Conservation (phyloP, 1,140 invertebrate genomes). For the Pomacea maculata region DNA sequence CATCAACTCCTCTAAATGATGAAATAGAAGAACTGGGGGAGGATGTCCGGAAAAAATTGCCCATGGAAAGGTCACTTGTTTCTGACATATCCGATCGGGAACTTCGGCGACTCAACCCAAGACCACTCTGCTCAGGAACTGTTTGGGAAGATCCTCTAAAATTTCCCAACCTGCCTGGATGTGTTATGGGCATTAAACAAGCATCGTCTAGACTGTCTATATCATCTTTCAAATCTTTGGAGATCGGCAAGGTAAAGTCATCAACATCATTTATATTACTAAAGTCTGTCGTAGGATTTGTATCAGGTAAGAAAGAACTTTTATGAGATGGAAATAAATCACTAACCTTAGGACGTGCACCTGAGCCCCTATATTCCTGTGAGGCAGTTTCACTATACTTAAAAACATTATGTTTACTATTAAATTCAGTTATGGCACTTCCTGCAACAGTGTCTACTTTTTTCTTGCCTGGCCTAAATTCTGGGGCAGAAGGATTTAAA, state of each 20-base stretch:
- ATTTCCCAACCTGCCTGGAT: too few species aligned
- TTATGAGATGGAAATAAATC: neutral
- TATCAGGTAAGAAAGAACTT: neutral
- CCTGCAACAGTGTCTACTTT: neutral
- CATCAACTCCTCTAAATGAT: neutral
- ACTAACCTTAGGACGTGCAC: neutral
- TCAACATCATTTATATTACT: neutral
- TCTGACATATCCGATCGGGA: slow-evolving; percentile 48
- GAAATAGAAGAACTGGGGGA: slow-evolving; percentile 20
- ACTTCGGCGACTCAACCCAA: slow-evolving; percentile 42
- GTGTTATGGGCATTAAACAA: too few species aligned
- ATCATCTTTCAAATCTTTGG: too few species aligned
- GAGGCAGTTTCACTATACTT: neutral
- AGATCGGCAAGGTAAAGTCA: too few species aligned
- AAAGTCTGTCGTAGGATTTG: neutral
- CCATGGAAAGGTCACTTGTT: slow-evolving; percentile 14
- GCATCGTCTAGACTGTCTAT: too few species aligned
- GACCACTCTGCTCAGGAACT: too few species aligned
- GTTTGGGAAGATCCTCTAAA: too few species aligned
- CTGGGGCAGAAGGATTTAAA: slow-evolving; percentile 22
- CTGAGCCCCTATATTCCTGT: neutral
- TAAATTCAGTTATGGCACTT: neutral
- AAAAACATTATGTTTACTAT: neutral
- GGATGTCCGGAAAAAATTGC: neutral
- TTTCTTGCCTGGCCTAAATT: slow-evolving; percentile 17